Conservation (phyloP, 1,140 invertebrate species). For the Aphelenchoides avenae region DNA sequence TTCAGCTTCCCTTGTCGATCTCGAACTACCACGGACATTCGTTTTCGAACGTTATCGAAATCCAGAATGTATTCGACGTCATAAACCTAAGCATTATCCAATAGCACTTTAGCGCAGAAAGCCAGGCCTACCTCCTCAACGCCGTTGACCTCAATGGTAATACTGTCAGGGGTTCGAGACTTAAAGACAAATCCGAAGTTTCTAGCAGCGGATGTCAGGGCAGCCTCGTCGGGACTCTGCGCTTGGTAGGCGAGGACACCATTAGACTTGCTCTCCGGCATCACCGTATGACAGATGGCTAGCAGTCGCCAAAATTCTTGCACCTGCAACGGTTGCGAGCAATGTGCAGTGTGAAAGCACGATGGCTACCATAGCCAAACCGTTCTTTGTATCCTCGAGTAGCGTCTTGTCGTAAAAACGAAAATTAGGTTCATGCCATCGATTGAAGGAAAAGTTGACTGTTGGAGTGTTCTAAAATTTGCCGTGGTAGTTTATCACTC, state of each 20-base stretch:
- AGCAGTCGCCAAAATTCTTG: conserved; percentile 66
- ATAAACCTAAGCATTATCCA: conserved; percentile 71
- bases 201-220: conserved; percentile 88
- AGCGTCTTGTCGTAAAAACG: conserved; percentile 85
- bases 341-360: too few species aligned
- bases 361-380: conserved; percentile 71
- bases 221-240: conserved; percentile 94
- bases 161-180: conserved; percentile 61
- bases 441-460: conserved; percentile 88
- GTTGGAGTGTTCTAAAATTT: conserved; percentile 34
- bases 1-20: conserved; percentile 74
- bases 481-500: neutral
- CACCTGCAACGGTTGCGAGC: conserved; percentile 39
- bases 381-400: conserved; percentile 73
- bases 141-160: conserved; percentile 62
- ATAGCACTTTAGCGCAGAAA: neutral
- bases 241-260: conserved; percentile 73
- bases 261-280: conserved; percentile 84
- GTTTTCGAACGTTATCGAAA: conserved; percentile 96
- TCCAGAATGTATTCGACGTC: conserved; percentile 94
- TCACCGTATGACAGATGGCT: conserved; percentile 91
- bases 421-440: conserved; percentile 82
- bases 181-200: conserved; percentile 96
- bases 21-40: conserved; percentile 93
- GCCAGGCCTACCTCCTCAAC: conserved; percentile 48